phyloP scores from a whole-genome alignment of 2,797 vertebrate species.

The Ambastaia sidthimunki region DNA sequence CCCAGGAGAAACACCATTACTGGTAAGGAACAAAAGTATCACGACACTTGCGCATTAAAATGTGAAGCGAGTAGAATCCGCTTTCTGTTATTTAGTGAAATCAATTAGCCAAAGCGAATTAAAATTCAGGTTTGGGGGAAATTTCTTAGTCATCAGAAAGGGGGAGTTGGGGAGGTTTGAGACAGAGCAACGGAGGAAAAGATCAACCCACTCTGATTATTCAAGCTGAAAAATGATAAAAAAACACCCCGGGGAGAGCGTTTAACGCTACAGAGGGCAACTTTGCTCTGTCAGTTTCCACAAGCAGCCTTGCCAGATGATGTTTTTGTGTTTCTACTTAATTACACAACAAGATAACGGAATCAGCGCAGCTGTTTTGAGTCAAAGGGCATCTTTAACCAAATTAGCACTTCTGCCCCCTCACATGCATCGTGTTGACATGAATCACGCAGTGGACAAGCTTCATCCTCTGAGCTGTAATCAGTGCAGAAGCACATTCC shows the following conservation, averaged over 20 bases:
- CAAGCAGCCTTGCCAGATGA: constrained; percentile 26
- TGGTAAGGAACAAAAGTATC: neutral
- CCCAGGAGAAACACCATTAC: neutral
- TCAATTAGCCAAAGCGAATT: constrained; percentile 72
- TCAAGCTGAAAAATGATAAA: constrained; percentile 44
- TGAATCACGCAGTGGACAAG: constrained; percentile 22
- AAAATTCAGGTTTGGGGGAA: constrained; percentile 67
- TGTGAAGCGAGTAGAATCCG: constrained; percentile 37
- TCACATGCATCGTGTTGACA: constrained; percentile 31
- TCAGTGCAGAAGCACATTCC: constrained; percentile 36
- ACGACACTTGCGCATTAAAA: constrained; percentile 29
- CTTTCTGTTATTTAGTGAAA: constrained; percentile 62
- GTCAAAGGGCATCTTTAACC: constrained; percentile 39
- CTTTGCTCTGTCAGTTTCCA: constrained; percentile 32
- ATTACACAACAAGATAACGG: constrained; percentile 58
- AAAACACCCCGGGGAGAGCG: constrained; percentile 42
- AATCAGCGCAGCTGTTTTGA: constrained; percentile 56
- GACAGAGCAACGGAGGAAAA: constrained; percentile 5
- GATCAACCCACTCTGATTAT: constrained; percentile 34
- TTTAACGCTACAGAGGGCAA: constrained; percentile 17
- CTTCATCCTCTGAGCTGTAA: constrained; percentile 31
- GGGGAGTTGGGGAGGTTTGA: constrained; percentile 16
- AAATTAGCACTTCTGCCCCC: constrained; percentile 46
- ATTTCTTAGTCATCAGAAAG: constrained; percentile 63
- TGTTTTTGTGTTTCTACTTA: constrained; percentile 48